Conservation (phyloP, 1,140 invertebrate species). For the Papilio aristodemus region DNA sequence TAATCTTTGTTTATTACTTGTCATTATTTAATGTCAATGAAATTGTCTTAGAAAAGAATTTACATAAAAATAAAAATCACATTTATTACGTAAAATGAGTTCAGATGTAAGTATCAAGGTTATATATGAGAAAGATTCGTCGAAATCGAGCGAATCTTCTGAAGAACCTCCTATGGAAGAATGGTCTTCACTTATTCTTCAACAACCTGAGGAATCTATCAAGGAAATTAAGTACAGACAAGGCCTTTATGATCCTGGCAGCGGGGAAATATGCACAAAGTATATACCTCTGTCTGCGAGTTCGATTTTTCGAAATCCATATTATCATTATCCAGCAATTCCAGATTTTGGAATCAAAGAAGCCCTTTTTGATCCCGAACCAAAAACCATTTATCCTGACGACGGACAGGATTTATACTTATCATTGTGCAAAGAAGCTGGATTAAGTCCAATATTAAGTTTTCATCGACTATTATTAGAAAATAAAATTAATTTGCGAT, state of each 20-base stretch:
- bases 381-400: conserved; percentile 52
- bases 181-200: conserved; percentile 50
- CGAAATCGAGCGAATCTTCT: conserved; percentile 37
- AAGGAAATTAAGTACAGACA: conserved; percentile 44
- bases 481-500: conserved; percentile 65
- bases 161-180: conserved; percentile 50
- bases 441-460: conserved; percentile 55
- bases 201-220: conserved; percentile 31
- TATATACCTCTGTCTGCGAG: conserved; percentile 73
- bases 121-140: conserved; percentile 34
- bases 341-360: conserved; percentile 71
- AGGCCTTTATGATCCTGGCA: conserved; percentile 56
- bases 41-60: neutral
- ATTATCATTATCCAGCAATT: conserved; percentile 73
- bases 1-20: too few species aligned
- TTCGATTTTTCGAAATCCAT: conserved; percentile 67
- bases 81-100: neutral
- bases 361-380: conserved; percentile 56
- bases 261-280: conserved; percentile 61
- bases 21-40: neutral
- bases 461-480: conserved; percentile 58
- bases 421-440: conserved; percentile 59
- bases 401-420: conserved; percentile 69
- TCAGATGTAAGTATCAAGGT: conserved; percentile 27
- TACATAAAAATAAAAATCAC: neutral